Evolutionary conservation across 2,797 vertebrate genomes (phyloP), one percentile per base, ranked within the genome.

Genomic region (Enteromius thamalakanensis): DNA sequence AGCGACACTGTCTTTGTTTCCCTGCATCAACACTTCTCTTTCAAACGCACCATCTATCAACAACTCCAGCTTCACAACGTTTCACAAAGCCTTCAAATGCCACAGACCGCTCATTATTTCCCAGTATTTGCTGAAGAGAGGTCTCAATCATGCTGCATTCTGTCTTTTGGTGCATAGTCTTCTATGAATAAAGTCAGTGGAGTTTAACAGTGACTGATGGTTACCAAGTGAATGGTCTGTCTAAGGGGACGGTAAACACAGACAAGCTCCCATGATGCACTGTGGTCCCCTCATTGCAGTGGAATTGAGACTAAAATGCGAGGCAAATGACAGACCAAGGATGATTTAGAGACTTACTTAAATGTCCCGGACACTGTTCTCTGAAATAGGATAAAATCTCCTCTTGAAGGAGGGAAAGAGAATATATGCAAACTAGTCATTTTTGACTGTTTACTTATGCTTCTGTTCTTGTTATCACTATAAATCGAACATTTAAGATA

Each of bases 121-220:
- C 10, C 42, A 2, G 17, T 60, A n/a, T 81, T 64, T 8, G 1
- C 58, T 26, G 32, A 64, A 81, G 45, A 65, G 21, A 64, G 7
- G 58, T 75, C 58, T 74, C 29, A 53, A 40, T 65, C 70, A 65
- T 11, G 10, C 21, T 40, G 45, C 21, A 8, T 67, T 76, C 32
- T 75, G 23, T 78, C 40, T 82, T 82, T 49, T 55, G 14, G 11
- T 71, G 71, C 45, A 67, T 65, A 67, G 80, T 62, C 76, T 68
- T 47, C 45, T 6, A 62, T 79, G 69, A 32, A 79, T 74, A 74
- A 85, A 85, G 23, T 40, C 49, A 42, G n/a, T 68, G 49, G 26
- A 65, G 23, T 70, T 76, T 34, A 87, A 83, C 62, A 65, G 58
- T 85, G 84, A 83, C 67, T 80, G 81, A 85, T 82, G 80, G 45